These are phyloP conservation scores for Pangasius sanitwongsei DNA, from an alignment of 2,797 vertebrate species.

Conservation along the genomic window DNA sequence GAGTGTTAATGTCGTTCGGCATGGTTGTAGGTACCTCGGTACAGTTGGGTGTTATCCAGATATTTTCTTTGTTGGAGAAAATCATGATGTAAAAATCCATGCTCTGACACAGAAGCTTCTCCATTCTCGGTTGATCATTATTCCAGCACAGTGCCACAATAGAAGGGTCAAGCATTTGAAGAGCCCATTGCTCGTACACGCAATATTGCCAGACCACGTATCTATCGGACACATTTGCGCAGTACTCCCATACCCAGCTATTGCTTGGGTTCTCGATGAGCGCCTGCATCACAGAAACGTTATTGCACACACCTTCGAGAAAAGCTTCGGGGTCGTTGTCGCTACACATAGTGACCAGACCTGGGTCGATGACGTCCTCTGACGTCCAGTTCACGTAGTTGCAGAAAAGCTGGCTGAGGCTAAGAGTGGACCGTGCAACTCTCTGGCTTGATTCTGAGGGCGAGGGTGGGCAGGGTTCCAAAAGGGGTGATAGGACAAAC, in stretches of 20 bases:
- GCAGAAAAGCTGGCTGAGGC: constrained; percentile 72
- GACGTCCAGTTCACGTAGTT: constrained; percentile 72
- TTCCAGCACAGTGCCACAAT: constrained; percentile 73
- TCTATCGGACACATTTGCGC: constrained; percentile 62
- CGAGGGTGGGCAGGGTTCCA: constrained; percentile 52
- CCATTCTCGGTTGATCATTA: constrained; percentile 66
- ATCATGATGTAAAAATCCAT: constrained; percentile 69
- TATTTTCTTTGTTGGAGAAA: constrained; percentile 67
- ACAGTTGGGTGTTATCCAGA: constrained; percentile 70
- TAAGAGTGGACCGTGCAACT: constrained; percentile 63
- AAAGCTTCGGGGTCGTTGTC: constrained; percentile 71
- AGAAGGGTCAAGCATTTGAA: constrained; percentile 53
- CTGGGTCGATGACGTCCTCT: constrained; percentile 56
- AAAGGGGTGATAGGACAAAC: constrained; percentile 59
- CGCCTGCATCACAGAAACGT: constrained; percentile 60
- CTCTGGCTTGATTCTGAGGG: constrained; percentile 35
- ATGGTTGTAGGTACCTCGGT: constrained; percentile 35
- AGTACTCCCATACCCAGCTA: constrained; percentile 75
- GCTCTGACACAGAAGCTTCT: constrained; percentile 67
- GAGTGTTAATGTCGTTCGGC: not conserved
- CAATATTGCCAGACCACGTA: constrained; percentile 70
- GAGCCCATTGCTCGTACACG: constrained; percentile 70
- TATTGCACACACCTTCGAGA: constrained; percentile 69
- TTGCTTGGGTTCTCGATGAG: constrained; percentile 68
- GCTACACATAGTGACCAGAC: constrained; percentile 72